Evolutionary conservation across 2,888 invertebrate species (phyloP), one percentile per base, ranked within the genome.

Genomic region (Epistrophe grossulariae): DNA sequence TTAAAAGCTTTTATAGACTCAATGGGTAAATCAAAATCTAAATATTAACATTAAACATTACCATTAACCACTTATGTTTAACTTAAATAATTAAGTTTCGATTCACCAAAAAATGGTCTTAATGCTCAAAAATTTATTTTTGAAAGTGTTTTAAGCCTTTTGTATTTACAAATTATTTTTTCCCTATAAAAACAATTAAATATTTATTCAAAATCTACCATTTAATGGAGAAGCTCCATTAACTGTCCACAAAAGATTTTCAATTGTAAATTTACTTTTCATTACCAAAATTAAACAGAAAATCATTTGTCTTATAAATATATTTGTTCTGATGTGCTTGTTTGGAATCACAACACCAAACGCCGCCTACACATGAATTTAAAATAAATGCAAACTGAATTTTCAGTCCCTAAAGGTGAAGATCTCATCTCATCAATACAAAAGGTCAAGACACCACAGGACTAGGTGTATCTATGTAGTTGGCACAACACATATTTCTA

Each of bases 341-440:
- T 62, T 55, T n/a, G 11, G 24, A 70, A 55, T 55, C 38, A 55
- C 45, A 77, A 31, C 5, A 7, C 13, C 50, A 3, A 24, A 48
- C 38, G 68, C 19, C 1, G 2, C 13, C 50, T 24, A 13, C 52
- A 24, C 43, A 78, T 40, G 31, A 11, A 59, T 48, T n/a, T 45
- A 45, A 11, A 77, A 50, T 66, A 6, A n/a, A 31, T 10, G 19
- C 55, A 35, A 52, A 48, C 43, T n/a, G n/a, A 66, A 66, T 38
- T 43, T 28, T 40, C 50, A n/a, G 17, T 31, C 73, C 70, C 84
- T 66, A 24, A 50, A 85, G 81, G 81, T 78, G 40, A 78, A 60
- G 73, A 73, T 66, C 73, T 72, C 72, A 72, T 84, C 66, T 52
- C 48, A 35, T 73, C 68, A 59, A 24, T 71, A 84, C 71, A 59